Evolutionary conservation across 2,113 vertebrate species (phyloP).

Genomic region (Saguinus imperator): DNA sequence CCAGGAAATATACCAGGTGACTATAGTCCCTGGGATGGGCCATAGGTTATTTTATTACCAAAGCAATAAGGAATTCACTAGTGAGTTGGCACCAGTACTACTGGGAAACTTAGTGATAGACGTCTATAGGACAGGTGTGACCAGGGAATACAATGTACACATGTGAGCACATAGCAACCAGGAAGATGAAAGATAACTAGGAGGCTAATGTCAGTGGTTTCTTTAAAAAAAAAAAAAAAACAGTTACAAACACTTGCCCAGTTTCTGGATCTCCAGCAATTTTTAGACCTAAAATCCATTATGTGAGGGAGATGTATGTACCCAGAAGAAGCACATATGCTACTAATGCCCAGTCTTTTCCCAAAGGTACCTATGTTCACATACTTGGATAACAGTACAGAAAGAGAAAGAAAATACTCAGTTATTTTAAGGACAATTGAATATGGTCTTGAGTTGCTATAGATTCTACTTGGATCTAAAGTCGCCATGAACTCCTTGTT

Average conservation of each 20-base stretch:
- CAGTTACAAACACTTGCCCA: not conserved
- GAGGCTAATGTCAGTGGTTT: not conserved
- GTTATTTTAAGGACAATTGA: not conserved
- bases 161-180: not conserved
- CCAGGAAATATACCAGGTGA: not conserved
- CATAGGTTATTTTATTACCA: not conserved
- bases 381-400: not conserved
- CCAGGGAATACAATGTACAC: too few relatives aligned
- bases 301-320: not conserved
- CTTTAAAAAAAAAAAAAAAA: not conserved
- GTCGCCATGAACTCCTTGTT: not conserved
- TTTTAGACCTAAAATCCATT: not conserved
- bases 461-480: not conserved
- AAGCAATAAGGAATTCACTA: not conserved
- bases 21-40: not conserved
- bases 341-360: not conserved
- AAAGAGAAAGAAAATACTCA: not conserved
- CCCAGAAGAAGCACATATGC: not conserved
- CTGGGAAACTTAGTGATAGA: not conserved
- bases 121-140: not conserved
- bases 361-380: not conserved
- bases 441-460: not conserved
- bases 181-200: not conserved
- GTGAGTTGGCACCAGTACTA: too few relatives aligned
- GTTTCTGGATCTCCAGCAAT: not conserved